Evolutionary conservation across 2,888 invertebrate genomes (phyloP).

Genomic region (Allygus modestus): DNA sequence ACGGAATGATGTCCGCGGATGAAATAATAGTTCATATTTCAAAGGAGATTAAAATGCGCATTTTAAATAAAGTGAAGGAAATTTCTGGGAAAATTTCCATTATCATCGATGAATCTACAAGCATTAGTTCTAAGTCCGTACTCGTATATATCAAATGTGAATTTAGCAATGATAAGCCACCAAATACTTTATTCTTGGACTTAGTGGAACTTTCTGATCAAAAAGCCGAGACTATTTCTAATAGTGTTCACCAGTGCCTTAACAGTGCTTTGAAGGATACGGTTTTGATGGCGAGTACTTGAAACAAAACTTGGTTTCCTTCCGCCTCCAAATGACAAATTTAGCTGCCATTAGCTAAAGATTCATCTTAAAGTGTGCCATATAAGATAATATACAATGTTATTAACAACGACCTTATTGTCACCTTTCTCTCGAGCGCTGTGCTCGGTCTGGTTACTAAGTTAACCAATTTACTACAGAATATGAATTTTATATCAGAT

Average conservation of each 20-base stretch:
- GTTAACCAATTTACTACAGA: too few relatives aligned
- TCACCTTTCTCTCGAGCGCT: too few relatives aligned
- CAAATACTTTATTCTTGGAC: conserved; percentile 35
- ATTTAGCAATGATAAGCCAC: conserved; percentile 5
- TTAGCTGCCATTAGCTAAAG: too few relatives aligned
- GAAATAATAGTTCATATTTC: conserved; percentile 49
- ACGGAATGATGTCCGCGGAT: too few relatives aligned
- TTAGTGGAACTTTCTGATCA: conserved; percentile 15
- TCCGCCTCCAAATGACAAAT: too few relatives aligned
- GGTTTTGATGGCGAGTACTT: conserved; percentile 7
- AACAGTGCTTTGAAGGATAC: background rate
- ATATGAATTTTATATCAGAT: background rate
- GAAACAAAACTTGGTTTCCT: conserved; percentile 2
- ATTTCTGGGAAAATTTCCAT: conserved; percentile 25
- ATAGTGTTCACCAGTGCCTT: background rate
- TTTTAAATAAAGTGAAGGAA: conserved; percentile 7
- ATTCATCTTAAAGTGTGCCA: too few relatives aligned
- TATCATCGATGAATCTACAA: conserved; percentile 34
- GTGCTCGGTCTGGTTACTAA: too few relatives aligned
- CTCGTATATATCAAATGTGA: conserved; percentile 69
- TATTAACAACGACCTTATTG: too few relatives aligned
- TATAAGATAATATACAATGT: too few relatives aligned
- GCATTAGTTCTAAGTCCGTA: conserved; percentile 13
- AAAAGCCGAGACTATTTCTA: background rate
- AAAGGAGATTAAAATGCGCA: conserved; percentile 25